Percentiles rank a stretch among this genome's conserved stretches.
Evolutionary conservation across 2,888 invertebrate genomes (phyloP).

Genomic region (Nomada fabriciana): DNA sequence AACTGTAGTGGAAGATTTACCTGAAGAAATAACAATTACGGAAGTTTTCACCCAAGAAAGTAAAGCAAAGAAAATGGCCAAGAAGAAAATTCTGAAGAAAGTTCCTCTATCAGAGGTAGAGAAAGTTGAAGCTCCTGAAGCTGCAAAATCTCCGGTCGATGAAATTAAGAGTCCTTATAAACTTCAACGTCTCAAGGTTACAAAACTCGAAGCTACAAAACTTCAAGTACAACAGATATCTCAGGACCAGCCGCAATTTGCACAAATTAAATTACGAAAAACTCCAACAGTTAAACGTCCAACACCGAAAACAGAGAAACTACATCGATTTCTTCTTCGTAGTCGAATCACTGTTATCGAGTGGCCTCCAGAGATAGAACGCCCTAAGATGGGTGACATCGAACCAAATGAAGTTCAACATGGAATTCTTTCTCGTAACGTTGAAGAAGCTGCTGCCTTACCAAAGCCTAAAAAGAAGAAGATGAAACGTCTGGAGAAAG

Average conservation of each 20-base stretch:
- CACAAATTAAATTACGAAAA: conserved; percentile 56
- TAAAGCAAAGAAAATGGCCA: conserved; percentile 77
- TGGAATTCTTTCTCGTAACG: conserved; percentile 90
- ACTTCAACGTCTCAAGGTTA: conserved; percentile 37
- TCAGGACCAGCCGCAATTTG: conserved; percentile 59
- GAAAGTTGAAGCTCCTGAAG: conserved; percentile 76
- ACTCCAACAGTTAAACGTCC: conserved; percentile 79
- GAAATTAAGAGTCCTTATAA: conserved; percentile 78
- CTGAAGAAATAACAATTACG: conserved; percentile 77
- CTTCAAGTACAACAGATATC: conserved; percentile 64
- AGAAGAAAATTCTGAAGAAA: conserved; percentile 79
- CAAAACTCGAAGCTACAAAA: conserved; percentile 76
- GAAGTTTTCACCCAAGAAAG: conserved; percentile 77
- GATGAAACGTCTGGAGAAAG: conserved; percentile 86
- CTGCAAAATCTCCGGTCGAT: conserved; percentile 50
- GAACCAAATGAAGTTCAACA: conserved; percentile 83
- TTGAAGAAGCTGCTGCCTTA: conserved; percentile 87
- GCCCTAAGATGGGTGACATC: conserved; percentile 7
- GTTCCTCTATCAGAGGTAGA: conserved; percentile 73
- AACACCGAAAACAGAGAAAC: conserved; percentile 74
- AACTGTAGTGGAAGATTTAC: conserved; percentile 70
- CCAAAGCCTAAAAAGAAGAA: conserved; percentile 85
- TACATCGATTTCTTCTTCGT: conserved; percentile 84
- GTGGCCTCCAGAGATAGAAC: conserved; percentile 29
- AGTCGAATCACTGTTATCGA: conserved; percentile 81